Evolutionary conservation across 1,140 invertebrate genomes (phyloP), one percentile per base, ranked within the genome.

Genomic region (Scaptomyza pallida): DNA sequence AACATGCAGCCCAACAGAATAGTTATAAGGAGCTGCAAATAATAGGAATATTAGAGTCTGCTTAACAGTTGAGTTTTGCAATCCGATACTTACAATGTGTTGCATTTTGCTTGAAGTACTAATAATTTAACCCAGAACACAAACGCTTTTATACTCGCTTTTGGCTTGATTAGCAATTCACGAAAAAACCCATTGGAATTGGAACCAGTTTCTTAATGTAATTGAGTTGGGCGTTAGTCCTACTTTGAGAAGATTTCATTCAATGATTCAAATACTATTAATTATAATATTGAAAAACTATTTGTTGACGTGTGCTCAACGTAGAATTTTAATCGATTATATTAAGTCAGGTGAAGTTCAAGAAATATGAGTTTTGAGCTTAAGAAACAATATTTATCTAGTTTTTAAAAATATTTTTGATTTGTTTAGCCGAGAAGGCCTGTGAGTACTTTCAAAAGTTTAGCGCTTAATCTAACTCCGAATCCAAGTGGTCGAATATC

Each of bases 91-190:
- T 76, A 83, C 79, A 69, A 59, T 52, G 51, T 63, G 69, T 54
- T 75, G 77, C 80, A 83, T 83, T 78, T 72, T 80, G 33, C 33
- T 17, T 68, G 55, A 3, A 5, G 23, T 45, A 85, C 80, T 83
- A 63, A 48, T 57, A 6, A 21, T 15, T 40, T 51, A 62, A 50
- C 56, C n/a, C 40, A 59, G 13, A 10, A n/a, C 30, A 35, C 40
- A 26, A 59, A 17, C 15, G 55, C 67, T 60, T 76, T 83, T 83
- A 83, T 83, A 83, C n/a, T n/a, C n/a, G n/a, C n/a, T n/a, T 17
- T 45, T 35, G 15, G n/a, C 23, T 45, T 45, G 37, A 9, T 26
- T 30, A 45, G 6, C 9, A 5, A 23, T 16, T 8, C 17, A 13
- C n/a, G 12, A 35, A 47, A 63, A 21, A 54, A 35, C 61, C 61